Base-by-base conservation (phyloP, 2,797 vertebrate species). In the Esox lucius region DNA sequence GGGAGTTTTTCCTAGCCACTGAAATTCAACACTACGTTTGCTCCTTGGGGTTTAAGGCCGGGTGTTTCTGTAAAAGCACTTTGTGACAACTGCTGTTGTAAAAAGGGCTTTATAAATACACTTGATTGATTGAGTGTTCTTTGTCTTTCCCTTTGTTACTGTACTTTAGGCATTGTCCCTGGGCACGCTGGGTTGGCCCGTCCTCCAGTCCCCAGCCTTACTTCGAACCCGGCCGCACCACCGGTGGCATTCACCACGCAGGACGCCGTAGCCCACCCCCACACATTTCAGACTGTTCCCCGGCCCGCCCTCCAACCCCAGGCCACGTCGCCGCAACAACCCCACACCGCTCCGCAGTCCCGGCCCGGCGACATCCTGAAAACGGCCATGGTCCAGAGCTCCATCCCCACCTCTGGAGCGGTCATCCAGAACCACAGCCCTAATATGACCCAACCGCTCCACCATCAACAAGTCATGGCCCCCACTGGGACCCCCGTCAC, bases 401-500 rank as follows among this genome's bases (percentile, higher is more conserved):
- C 93, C 83, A 84, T 97, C 83, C 90, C 95, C 17, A 92, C 93
- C 5, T 89, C 94, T 19, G 84, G 87, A 56, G 80, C 93, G 28
- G 89, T 92, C 80, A 87, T 93, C 73, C 95, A 95, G 82, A 97
- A 96, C 89, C 95, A 95, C 91, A 95, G 93, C 77, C 83, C 90
- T 5, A 88, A 85, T 70, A 92, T 80, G 91, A 91, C 66, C 90
- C 93, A 31, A 64, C 94, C 91, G 22, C 89, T 91, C 0, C 72
- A 73, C 22, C 72, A 83, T 8, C 85, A 75, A 56, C 96, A 95
- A 87, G 93, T 93, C 31, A 79, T 95, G 81, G 92, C 95, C 80
- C 95, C 96, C 72, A 95, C 94, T 17, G 95, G 95, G 86, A 84
- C 91, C 0, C 96, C 97, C 19, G 95, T 99, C 80, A 96, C 97